Base-by-base conservation (phyloP, 2,797 vertebrate species). In the Taenioides sp. region DNA sequence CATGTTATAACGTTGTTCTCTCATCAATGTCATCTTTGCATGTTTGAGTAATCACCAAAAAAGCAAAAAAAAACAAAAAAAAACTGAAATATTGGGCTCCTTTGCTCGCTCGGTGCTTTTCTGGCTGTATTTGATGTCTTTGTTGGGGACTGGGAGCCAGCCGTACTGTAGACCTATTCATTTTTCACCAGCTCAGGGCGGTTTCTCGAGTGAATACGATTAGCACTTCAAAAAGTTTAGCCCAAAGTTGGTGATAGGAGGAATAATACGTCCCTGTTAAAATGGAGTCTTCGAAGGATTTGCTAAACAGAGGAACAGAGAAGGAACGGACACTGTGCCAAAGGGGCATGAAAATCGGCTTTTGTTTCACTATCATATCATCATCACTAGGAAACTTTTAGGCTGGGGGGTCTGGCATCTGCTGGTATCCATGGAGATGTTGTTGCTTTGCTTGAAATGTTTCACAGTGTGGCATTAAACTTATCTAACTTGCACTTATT, bases 121-220 rank as follows among this genome's bases (percentile, higher is more conserved):
- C 58, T 66, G 60, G 54, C 57, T 54, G 59, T 75, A 66, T 82
- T 83, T 80, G 71, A 84, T 82, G 84, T 80, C 72, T 85, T 77
- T 81, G 69, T 80, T 57, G 72, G 73, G 79, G 69, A 71, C 75
- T 69, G 27, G 55, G 67, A 74, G n/a, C 61, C 23, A 34, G 25
- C 75, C 72, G 60, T 62, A 58, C 43, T 16, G 43, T 47, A 47
- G 43, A 47, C 58, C 9, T 22, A 37, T 67, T 80, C 63, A 75
- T 65, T 7, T 67, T 71, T 43, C 76, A 70, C 73, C 66, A 69
- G 80, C 81, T 73, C 43, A 70, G 72, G 80, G 86, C 81, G 18
- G 5, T 69, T 79, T 74, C 73, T 37, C 67, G 69, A 83, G 67
- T 65, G 7, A 2, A 67, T 23, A 40, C 80, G 78, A 88, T 74